phyloP scores from a whole-genome alignment of 2,797 vertebrate species.

The Crenuchus spilurus region DNA sequence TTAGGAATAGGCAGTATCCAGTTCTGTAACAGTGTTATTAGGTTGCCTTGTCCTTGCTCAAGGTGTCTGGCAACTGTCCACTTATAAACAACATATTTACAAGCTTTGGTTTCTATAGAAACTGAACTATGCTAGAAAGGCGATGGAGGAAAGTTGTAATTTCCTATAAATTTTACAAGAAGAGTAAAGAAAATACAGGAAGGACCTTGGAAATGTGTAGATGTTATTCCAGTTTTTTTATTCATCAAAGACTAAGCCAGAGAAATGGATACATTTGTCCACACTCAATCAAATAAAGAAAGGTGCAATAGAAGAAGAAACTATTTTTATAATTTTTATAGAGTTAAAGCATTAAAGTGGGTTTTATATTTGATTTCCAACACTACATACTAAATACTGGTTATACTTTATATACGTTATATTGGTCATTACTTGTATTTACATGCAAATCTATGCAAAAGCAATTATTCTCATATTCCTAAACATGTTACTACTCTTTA shows the following conservation, averaged over 20 bases:
- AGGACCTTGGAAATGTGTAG: slow-evolving; percentile 39
- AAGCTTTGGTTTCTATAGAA: slow-evolving; percentile 58
- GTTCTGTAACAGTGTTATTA: slow-evolving; percentile 14
- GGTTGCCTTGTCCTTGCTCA: slow-evolving; percentile 23
- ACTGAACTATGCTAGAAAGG: slow-evolving; percentile 50
- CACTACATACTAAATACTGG: too few relatives aligned
- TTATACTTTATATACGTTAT: too few relatives aligned
- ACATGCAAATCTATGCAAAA: too few relatives aligned
- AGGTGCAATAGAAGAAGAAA: not conserved
- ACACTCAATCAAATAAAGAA: not conserved
- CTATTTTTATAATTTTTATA: too few relatives aligned
- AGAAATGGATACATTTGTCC: not conserved
- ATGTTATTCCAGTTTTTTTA: not conserved
- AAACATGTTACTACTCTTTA: too few relatives aligned
- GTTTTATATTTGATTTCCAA: too few relatives aligned
- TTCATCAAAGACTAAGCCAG: not conserved
- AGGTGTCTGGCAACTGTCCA: slow-evolving; percentile 35
- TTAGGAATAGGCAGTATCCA: not conserved
- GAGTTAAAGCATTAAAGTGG: too few relatives aligned
- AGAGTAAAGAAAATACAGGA: slow-evolving; percentile 46
- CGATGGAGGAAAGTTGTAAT: slow-evolving; percentile 59
- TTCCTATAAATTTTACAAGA: slow-evolving; percentile 64
- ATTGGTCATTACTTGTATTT: too few relatives aligned
- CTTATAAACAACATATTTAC: slow-evolving; percentile 45
- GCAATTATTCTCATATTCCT: too few relatives aligned